Percentiles rank a stretch among this genome's conserved stretches.
phyloP scores from a whole-genome alignment of 2,888 invertebrate genomes.

The Chironomus tentans region DNA sequence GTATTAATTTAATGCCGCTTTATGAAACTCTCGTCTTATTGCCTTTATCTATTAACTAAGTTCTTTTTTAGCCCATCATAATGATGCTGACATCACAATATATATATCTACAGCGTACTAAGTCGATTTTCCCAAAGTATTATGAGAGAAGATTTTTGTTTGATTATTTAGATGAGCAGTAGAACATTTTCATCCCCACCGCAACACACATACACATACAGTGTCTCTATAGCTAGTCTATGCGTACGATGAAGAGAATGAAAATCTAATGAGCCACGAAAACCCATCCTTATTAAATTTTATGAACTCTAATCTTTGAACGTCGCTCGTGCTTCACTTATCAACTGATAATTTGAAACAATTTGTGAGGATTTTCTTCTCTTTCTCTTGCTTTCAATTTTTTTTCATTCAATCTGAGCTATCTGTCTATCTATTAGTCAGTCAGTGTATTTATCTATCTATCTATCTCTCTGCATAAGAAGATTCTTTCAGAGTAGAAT shows the following conservation, averaged over 20 bases:
- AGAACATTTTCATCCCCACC: conserved; percentile 1
- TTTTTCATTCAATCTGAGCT: no score
- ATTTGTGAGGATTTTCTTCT: conserved; percentile 14
- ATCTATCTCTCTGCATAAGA: neutral
- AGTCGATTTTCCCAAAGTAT: conserved; percentile 21
- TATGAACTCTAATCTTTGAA: conserved; percentile 20
- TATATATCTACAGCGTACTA: conserved; percentile 2
- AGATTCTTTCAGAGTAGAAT: neutral
- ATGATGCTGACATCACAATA: conserved; percentile 26
- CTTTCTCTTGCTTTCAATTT: neutral
- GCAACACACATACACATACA: neutral
- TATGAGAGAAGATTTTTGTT: conserved; percentile 6
- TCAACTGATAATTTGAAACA: conserved; percentile 23
- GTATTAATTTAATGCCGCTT: conserved; percentile 21
- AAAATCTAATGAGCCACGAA: conserved; percentile 21
- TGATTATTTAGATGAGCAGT: conserved; percentile 24
- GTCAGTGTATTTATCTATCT: neutral
- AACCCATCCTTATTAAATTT: conserved; percentile 24
- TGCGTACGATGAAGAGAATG: neutral
- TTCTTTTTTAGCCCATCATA: conserved; percentile 16
- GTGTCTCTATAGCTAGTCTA: neutral
- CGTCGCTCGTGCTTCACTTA: conserved; percentile 17
- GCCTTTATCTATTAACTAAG: neutral
- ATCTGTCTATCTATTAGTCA: no score
- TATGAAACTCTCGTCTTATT: neutral